Base-by-base conservation (phyloP, 2,113 vertebrate genomes). In the Platycercus adscitus region DNA sequence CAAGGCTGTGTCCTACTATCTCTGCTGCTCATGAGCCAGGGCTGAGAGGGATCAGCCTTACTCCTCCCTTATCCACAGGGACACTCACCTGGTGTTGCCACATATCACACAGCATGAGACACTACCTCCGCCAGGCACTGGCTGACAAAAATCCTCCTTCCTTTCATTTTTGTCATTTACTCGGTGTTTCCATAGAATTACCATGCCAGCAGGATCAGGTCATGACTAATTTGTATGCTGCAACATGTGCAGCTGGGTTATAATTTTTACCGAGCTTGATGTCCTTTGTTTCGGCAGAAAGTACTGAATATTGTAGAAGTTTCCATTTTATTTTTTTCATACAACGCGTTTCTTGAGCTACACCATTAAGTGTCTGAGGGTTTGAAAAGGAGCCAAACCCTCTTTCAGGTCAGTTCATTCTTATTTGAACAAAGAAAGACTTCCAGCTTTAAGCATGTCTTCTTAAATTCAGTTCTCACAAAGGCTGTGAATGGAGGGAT, bases 401-500 rank as follows among this genome's bases (percentile, higher is more conserved):
- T 93, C 39, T 87, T 93, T 95, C 87, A 88, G 93, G 91, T 95
- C 84, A 73, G 73, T 69, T 80, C 93, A 76, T 95, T 93, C 69
- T 91, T 85, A 49, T 39, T 81, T 77, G 78, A 94, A 95, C 91
- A 95, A 95, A 95, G 93, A 41, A 5, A 87, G 49, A 26, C 49
- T 93, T 94, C 47, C 66, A 91, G 78, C 73, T 91, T 81, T 86
- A 85, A 89, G 72, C 39, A 56, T 41, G 44, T 44, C 89, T 89
- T 90, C 70, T 63, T 96, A 87, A 92, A 91, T 85, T 87, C 93
- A 85, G 19, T 72, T 70, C 85, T 95, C 75, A 88, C 70, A 97
- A 92, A 93, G 78, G 50, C 78, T 91, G 93, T 95, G 66, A 55
- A 70, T 43, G 75, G 53, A 76, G 46, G 56, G 52, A 91, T 88